phyloP scores from a whole-genome alignment of 2,113 vertebrate genomes.

The Vulpes vulpes region DNA sequence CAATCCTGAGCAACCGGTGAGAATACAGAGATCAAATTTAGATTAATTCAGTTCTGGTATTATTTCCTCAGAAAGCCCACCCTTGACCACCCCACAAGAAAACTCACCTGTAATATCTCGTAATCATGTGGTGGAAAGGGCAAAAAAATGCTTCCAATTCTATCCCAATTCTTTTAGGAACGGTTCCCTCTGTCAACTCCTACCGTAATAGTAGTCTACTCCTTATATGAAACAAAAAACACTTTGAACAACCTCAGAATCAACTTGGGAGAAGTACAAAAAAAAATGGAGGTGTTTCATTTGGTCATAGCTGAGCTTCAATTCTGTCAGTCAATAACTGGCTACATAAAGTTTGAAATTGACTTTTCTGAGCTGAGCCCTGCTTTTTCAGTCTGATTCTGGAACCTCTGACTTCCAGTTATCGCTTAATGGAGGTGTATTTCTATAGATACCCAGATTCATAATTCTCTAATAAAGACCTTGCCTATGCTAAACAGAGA shows the following conservation, averaged over 20 bases:
- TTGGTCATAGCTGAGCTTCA: not conserved
- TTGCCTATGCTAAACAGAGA: not conserved
- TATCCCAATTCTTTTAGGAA: slow-evolving; percentile 39
- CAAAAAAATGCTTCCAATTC: slow-evolving; percentile 54
- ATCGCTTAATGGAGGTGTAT: not conserved
- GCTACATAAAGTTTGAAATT: not conserved
- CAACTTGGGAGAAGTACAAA: slow-evolving; percentile 41
- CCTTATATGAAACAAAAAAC: not conserved
- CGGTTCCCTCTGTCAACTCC: not conserved
- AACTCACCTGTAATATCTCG: slow-evolving; percentile 23
- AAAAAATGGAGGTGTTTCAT: not conserved
- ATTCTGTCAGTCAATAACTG: slow-evolving; percentile 1
- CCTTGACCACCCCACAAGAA: not conserved
- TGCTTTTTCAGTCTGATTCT: slow-evolving; percentile 1
- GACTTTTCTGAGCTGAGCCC: not conserved
- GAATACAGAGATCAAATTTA: not conserved
- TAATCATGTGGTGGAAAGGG: not conserved
- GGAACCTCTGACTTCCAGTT: not conserved
- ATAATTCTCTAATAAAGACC: slow-evolving; percentile 37
- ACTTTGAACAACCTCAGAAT: not conserved
- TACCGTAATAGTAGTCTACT: not conserved
- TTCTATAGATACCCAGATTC: not conserved
- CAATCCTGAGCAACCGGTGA: not conserved
- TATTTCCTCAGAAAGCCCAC: not conserved
- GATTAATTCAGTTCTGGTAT: not conserved